Conservation (phyloP, 2,888 invertebrate species). For the Sminthurinus aureus region DNA sequence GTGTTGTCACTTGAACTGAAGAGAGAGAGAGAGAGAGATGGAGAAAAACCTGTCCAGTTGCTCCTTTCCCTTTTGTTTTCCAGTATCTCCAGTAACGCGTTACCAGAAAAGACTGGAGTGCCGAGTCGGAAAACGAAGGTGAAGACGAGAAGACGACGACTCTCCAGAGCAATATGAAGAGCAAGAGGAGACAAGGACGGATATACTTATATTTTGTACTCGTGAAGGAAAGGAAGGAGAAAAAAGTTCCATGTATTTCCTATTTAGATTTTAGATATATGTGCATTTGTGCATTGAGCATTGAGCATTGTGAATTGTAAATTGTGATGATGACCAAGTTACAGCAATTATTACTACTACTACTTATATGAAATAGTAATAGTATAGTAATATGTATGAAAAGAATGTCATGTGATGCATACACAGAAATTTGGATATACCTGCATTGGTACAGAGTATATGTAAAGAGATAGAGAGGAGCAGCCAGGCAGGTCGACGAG, state of each 20-base stretch:
- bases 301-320: too few species aligned
- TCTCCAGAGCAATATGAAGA: neutral
- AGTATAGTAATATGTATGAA: neutral
- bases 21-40: neutral
- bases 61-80: too few species aligned
- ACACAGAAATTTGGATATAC: neutral
- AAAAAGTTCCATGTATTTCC: neutral
- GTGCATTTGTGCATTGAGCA: too few species aligned
- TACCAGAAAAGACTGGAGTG: neutral
- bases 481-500: conserved; percentile 34
- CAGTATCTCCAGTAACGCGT: neutral
- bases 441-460: neutral
- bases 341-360: neutral
- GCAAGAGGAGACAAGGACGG: neutral
- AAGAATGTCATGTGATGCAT: neutral
- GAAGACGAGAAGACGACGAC: neutral
- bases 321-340: neutral
- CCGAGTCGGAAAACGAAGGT: neutral
- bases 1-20: neutral
- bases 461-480: neutral
- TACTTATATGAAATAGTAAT: neutral
- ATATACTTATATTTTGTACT: neutral
- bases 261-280: too few species aligned
- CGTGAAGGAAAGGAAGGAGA: neutral
- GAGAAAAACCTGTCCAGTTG: neutral